Evolutionary conservation across 2,888 invertebrate genomes (phyloP).

Genomic region (Dicyrtoma fusca): DNA sequence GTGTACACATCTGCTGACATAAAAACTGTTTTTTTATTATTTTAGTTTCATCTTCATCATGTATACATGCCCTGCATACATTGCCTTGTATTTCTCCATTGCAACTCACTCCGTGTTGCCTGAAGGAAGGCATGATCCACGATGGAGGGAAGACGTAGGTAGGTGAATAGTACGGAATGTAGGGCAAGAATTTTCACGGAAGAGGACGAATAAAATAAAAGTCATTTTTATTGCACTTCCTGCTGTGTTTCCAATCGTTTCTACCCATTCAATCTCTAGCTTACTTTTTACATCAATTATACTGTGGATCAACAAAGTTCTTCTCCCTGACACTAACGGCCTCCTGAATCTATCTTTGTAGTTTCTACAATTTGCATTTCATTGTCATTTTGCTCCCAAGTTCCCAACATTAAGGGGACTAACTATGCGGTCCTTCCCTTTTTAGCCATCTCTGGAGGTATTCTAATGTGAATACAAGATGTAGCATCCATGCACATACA

Average conservation of each 20-base stretch:
- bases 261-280: conserved; percentile 22
- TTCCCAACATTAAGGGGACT: neutral
- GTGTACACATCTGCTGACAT: too few species aligned
- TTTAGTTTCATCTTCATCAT: too few species aligned
- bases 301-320: conserved; percentile 33
- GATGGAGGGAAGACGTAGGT: too few species aligned
- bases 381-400: neutral
- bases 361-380: conserved; percentile 21
- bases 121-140: too few species aligned
- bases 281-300: conserved; percentile 35
- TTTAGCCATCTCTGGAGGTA: too few species aligned
- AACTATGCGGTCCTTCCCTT: neutral
- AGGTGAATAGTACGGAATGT: too few species aligned
- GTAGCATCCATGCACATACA: too few species aligned
- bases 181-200: neutral
- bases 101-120: too few species aligned
- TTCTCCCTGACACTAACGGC: conserved; percentile 25
- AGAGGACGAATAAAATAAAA: conserved; percentile 27
- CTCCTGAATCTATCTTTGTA: conserved; percentile 23
- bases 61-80: too few species aligned
- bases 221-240: conserved; percentile 27
- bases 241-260: conserved; percentile 22
- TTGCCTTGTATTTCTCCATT: too few species aligned
- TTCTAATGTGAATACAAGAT: too few species aligned
- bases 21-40: too few species aligned